phyloP scores from a whole-genome alignment of 2,888 invertebrate genomes.

The Meghimatium bilineatum region DNA sequence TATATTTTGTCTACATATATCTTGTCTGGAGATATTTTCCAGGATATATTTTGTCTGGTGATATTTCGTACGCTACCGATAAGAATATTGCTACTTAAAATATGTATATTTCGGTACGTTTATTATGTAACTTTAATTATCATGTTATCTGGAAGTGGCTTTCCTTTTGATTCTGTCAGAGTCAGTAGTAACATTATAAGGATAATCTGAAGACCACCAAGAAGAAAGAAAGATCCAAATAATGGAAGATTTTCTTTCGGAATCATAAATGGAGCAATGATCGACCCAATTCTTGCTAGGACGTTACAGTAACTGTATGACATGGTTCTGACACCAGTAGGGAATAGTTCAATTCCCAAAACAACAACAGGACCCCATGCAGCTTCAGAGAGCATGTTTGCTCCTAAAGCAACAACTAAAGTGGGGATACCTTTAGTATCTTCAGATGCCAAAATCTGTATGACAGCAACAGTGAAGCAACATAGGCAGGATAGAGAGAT shows the following conservation, averaged over 20 bases:
- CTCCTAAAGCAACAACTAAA: not conserved
- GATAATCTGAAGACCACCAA: not conserved
- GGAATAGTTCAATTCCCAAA: not conserved
- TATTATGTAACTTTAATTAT: not conserved
- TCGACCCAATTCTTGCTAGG: not conserved
- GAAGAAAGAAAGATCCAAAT: not conserved
- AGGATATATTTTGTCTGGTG: too few relatives aligned
- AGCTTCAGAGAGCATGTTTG: not conserved
- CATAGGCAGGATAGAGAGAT: not conserved
- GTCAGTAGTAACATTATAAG: not conserved
- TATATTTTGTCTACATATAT: too few relatives aligned
- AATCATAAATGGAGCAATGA: not conserved
- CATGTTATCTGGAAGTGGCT: not conserved
- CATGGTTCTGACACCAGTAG: constrained; percentile 6
- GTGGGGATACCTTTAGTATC: not conserved
- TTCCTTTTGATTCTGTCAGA: not conserved
- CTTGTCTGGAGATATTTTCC: too few relatives aligned
- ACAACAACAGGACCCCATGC: not conserved
- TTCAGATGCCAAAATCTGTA: not conserved
- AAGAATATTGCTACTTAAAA: too few relatives aligned
- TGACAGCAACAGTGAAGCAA: not conserved
- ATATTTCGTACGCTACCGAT: too few relatives aligned
- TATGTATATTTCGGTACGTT: too few relatives aligned
- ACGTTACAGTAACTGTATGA: not conserved
- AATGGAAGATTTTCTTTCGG: not conserved